Percentiles rank a stretch among this genome's conserved stretches.
phyloP scores from a whole-genome alignment of 2,113 vertebrate genomes.

The Microcebus jonahi region DNA sequence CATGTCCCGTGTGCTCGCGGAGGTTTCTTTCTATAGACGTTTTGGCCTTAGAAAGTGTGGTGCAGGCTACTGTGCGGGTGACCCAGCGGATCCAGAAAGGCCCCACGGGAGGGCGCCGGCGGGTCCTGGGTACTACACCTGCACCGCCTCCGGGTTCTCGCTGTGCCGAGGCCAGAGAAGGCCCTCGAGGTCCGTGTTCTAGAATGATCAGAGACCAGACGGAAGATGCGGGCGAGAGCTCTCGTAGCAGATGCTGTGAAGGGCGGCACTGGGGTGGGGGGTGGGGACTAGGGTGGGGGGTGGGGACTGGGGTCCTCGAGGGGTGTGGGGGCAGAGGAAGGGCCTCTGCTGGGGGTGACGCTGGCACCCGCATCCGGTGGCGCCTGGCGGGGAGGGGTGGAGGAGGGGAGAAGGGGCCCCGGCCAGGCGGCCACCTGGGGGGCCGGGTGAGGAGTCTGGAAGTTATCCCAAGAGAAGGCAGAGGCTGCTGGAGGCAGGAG shows the following conservation, averaged over 20 bases:
- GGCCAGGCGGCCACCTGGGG: too few species aligned
- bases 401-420: background rate
- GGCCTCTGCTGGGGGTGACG: background rate
- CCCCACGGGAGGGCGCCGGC: too few species aligned
- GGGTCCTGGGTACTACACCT: too few species aligned
- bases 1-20: background rate
- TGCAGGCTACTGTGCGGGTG: background rate
- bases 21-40: background rate
- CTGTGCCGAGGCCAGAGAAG: background rate
- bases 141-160: background rate
- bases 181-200: accelerated
- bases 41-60: background rate
- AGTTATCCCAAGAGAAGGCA: background rate
- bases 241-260: too few species aligned
- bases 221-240: background rate
- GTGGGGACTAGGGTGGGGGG: too few species aligned
- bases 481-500: background rate
- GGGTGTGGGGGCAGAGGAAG: background rate
- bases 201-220: background rate
- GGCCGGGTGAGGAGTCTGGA: background rate
- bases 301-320: background rate
- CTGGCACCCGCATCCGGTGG: background rate
- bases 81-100: background rate
- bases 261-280: background rate
- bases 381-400: background rate